Conservation (phyloP, 2,113 vertebrate species). For the Canis aureus region DNA sequence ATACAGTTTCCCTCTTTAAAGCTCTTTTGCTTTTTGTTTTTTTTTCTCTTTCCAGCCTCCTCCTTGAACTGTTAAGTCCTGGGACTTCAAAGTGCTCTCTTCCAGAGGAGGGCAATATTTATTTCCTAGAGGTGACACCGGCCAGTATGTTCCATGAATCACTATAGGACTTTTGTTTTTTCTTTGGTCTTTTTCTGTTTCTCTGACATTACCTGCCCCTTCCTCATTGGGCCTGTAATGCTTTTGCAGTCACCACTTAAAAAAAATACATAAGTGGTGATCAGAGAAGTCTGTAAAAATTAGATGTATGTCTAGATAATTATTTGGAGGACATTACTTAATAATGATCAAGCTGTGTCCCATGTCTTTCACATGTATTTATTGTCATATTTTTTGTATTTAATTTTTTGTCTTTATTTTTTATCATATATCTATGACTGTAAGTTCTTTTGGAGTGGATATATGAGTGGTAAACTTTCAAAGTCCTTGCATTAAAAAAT, state of each 20-base stretch:
- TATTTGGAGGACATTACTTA: not conserved
- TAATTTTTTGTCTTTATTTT: too few species aligned
- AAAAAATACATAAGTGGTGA: not conserved
- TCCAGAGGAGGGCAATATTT: not conserved
- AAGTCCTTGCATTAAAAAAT: not conserved
- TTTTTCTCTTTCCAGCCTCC: not conserved
- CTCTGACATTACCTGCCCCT: not conserved
- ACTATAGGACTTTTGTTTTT: not conserved
- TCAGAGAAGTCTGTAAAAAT: not conserved
- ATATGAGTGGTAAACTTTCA: not conserved
- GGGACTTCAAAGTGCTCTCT: not conserved
- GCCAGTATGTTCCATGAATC: not conserved
- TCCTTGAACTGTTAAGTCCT: not conserved
- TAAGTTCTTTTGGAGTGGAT: not conserved
- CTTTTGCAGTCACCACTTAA: not conserved
- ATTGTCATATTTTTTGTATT: not conserved
- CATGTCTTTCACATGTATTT: not conserved
- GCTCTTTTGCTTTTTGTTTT: not conserved
- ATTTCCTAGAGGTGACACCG: not conserved
- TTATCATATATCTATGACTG: too few species aligned
- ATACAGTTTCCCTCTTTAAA: not conserved
- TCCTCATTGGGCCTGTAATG: not conserved
- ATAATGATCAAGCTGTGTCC: not conserved
- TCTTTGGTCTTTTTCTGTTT: not conserved
- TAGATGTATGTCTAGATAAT: not conserved